These are phyloP conservation scores for Saccopteryx bilineata DNA, from an alignment of 2,113 vertebrate genomes.

Conservation along the genomic window DNA sequence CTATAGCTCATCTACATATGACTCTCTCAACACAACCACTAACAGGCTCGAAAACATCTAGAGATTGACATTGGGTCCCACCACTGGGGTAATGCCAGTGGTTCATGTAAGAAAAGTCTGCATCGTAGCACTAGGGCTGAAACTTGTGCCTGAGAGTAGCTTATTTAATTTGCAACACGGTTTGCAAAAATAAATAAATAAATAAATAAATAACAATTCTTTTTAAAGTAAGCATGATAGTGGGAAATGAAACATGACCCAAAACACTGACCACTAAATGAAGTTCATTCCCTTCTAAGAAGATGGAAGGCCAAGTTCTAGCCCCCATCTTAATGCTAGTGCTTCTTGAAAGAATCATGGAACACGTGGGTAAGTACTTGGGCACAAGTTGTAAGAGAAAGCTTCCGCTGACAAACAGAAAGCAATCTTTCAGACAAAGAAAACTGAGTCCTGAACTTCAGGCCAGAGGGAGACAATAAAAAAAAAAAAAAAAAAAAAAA, in stretches of 20 bases:
- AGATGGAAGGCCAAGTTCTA: background rate
- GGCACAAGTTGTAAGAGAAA: background rate
- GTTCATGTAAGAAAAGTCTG: background rate
- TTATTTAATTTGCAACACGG: background rate
- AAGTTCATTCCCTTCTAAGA: background rate
- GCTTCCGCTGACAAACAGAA: background rate
- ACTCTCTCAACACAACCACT: background rate
- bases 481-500: background rate
- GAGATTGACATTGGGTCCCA: background rate
- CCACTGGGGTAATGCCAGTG: background rate
- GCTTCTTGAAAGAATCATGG: background rate
- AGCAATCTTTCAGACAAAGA: background rate
- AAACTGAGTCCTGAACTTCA: background rate
- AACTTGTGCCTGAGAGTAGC: background rate
- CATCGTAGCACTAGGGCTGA: background rate
- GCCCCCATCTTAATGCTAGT: background rate
- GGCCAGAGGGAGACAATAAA: background rate
- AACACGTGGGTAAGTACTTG: background rate
- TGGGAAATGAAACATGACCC: background rate
- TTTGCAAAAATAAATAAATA: background rate
- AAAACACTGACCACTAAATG: background rate
- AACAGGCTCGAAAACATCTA: background rate
- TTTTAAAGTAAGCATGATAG: background rate
- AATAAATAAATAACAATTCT: fast-evolving
- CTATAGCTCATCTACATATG: background rate